These are phyloP conservation scores for Ophiodon elongatus DNA, from an alignment of 2,113 vertebrate species.

Conservation along the genomic window DNA sequence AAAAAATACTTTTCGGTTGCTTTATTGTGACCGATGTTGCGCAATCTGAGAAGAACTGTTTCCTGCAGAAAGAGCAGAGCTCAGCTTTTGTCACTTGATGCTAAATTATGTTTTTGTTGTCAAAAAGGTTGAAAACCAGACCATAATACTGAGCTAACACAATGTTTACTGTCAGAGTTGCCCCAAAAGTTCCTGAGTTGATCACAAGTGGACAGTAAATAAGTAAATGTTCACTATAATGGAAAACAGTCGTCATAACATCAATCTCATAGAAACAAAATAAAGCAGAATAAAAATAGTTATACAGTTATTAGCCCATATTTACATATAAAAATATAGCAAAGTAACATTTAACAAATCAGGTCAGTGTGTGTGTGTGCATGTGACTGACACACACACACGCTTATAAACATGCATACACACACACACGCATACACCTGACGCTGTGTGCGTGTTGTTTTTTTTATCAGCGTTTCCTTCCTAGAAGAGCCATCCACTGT, in stretches of 20 bases:
- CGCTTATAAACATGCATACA: constrained; percentile 30
- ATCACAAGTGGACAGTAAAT: constrained; percentile 43
- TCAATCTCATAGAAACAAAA: constrained; percentile 61
- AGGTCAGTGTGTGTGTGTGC: constrained; percentile 72
- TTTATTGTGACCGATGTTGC: not conserved
- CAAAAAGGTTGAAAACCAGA: not conserved
- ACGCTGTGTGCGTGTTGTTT: constrained; percentile 7
- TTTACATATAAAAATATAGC: constrained; percentile 89
- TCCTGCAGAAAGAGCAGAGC: not conserved
- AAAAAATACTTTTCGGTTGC: not conserved
- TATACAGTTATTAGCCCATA: constrained; percentile 76
- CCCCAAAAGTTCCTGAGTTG: constrained; percentile 51
- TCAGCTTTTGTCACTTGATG: not conserved
- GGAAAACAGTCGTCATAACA: constrained; percentile 65
- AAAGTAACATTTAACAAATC: constrained; percentile 82
- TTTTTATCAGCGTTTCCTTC: constrained; percentile 8
- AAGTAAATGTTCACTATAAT: constrained; percentile 58
- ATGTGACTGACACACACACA: constrained; percentile 26
- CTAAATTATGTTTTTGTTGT: not conserved
- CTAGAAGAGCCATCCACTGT: not conserved
- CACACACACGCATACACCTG: constrained; percentile 15
- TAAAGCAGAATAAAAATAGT: constrained; percentile 78
- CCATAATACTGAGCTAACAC: not conserved
- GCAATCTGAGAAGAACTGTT: not conserved
- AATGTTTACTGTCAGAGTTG: constrained; percentile 4